Base-by-base conservation (phyloP, 2,113 vertebrate genomes). In the Donacobius atricapilla region DNA sequence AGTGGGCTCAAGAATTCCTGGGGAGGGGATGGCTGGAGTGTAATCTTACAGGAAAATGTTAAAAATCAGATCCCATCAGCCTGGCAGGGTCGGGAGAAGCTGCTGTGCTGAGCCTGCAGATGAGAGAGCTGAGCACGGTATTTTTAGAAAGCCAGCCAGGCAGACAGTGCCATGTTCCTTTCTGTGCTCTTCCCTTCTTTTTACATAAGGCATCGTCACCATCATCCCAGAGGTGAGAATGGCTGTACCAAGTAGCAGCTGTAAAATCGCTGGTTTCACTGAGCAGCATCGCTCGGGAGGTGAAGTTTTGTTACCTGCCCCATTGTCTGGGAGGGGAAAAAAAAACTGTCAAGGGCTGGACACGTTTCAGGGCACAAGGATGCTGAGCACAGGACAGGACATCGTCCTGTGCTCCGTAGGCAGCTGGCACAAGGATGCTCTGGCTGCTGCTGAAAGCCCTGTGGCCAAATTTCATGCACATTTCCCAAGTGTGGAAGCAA, bases 321-420 rank as follows among this genome's bases (percentile, higher is more conserved):
- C 19, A 18, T 56, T 42, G 61, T 56, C 40, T 42, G 40, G 50
- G 45, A 60, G 35, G 9, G 8, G n/a, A 47, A 47, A 93, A 60
- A 58, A 44, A 3, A n/a, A n/a, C n/a, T 2, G 8, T 19, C 58
- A 42, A 50, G 22, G 5, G 24, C 17, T 8, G 17, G 56, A 17
- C 1, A 5, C 2, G 11, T 66, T 53, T 63, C 13, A 23, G 35
- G 64, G 37, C 35, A 44, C 24, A 56, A 57, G 50, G 35, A 25
- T 7, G 6, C 25, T 5, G 15, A n/a, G 76, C 6, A 5, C 22
- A 8, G 31, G 60, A 35, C 47, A 71, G 57, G 60, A 35, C 47
- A 71, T 53, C 0, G 0, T 58, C 51, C 60, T 1, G 5, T 19
- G 42, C 80, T 53, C 51, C 8, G 1, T 1, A 10, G 33, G 47